phyloP scores from a whole-genome alignment of 1,140 invertebrate genomes.

The Lanistes nyassanus region DNA sequence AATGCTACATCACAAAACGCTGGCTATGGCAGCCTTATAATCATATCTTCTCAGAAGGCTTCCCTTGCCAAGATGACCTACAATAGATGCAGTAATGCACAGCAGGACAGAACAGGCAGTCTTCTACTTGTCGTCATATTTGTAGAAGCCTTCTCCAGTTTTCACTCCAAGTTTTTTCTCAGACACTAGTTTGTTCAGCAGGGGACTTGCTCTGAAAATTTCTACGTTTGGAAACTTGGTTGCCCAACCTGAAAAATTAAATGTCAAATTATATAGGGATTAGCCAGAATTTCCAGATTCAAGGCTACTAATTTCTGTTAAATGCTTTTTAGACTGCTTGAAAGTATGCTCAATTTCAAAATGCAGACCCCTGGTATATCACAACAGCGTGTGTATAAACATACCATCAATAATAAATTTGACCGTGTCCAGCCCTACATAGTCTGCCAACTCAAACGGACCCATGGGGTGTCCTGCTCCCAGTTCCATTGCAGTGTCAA shows the following conservation, averaged over 20 bases:
- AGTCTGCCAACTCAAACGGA: constrained; percentile 83
- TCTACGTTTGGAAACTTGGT: constrained; percentile 81
- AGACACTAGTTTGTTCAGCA: constrained; percentile 78
- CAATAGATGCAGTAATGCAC: no score
- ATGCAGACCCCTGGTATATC: neutral
- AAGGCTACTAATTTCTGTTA: neutral
- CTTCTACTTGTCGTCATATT: constrained; percentile 71
- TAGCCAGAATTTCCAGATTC: neutral
- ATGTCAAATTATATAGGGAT: neutral
- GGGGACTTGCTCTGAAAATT: constrained; percentile 76
- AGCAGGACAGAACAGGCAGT: no score
- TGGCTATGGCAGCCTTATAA: no score
- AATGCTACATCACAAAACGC: no score
- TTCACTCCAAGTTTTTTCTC: constrained; percentile 87
- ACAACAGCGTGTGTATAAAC: constrained; percentile 12
- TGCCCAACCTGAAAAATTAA: constrained; percentile 75
- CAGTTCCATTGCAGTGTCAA: constrained; percentile 88
- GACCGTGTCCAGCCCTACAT: constrained; percentile 79
- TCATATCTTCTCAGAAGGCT: no score
- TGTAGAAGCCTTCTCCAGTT: constrained; percentile 88
- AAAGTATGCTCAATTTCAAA: neutral
- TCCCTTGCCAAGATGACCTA: no score
- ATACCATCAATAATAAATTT: constrained; percentile 72
- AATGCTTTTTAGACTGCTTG: no score
- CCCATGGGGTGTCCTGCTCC: constrained; percentile 88